A percentile compares a stretch with the other conserved stretches of the same genome.
These are phyloP conservation scores for Calameuta pallipes DNA, from an alignment of 2,888 invertebrate genomes.

Conservation along the genomic window DNA sequence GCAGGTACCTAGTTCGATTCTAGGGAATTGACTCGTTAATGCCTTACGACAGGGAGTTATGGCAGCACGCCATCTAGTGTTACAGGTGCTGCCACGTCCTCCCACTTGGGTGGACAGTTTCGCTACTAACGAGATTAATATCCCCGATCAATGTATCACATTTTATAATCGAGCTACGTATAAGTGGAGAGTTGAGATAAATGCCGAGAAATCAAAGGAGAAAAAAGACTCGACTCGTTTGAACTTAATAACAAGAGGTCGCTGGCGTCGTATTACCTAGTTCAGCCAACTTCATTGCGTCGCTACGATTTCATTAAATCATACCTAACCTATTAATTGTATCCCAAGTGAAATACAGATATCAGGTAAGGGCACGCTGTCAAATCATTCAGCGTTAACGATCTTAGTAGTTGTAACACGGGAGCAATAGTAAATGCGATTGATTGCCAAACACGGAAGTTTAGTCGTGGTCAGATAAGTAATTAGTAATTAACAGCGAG, in stretches of 20 bases:
- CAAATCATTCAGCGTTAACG: background rate
- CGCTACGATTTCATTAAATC: background rate
- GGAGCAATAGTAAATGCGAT: background rate
- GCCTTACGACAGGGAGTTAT: conserved; percentile 23
- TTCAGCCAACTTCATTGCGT: background rate
- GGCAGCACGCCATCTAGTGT: conserved; percentile 22
- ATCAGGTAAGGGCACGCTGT: background rate
- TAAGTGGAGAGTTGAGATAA: background rate
- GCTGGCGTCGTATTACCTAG: background rate
- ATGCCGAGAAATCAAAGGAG: background rate
- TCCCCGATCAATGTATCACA: background rate
- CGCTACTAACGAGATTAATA: conserved; percentile 35
- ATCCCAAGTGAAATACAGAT: background rate
- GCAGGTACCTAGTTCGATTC: background rate
- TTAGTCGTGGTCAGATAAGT: background rate
- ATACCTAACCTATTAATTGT: background rate
- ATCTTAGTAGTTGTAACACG: background rate
- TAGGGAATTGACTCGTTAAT: conserved; percentile 32
- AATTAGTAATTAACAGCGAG: background rate
- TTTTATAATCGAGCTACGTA: background rate
- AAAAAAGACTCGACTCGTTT: background rate
- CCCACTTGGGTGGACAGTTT: conserved; percentile 30
- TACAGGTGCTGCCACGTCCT: conserved; percentile 17
- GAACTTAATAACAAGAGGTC: background rate
- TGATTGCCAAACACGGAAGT: background rate